Evolutionary conservation across 1,140 invertebrate species (phyloP).

Genomic region (Papilio xuthus): DNA sequence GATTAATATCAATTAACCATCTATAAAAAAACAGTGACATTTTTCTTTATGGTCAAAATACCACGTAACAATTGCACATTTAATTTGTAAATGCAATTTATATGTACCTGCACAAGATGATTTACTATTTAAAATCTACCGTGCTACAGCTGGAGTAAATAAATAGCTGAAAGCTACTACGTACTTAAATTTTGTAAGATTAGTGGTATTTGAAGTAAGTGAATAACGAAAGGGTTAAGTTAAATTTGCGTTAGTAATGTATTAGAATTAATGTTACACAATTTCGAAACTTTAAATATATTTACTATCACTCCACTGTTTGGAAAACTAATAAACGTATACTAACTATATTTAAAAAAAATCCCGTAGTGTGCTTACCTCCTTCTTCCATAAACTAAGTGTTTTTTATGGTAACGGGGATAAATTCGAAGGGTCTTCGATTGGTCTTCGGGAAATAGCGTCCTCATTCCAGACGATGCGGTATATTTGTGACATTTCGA

Average conservation of each 20-base stretch:
- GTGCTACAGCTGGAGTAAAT: constrained; percentile 59
- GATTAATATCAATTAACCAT: too few relatives aligned
- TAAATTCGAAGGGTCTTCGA: not conserved
- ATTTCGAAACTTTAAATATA: too few relatives aligned
- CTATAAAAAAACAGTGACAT: too few relatives aligned
- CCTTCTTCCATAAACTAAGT: not conserved
- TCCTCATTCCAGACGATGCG: not conserved
- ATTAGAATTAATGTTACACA: not conserved
- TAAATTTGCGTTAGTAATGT: not conserved
- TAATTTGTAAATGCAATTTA: not conserved
- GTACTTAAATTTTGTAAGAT: constrained; percentile 49
- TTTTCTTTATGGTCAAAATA: too few relatives aligned
- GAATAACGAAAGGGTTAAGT: constrained; percentile 46
- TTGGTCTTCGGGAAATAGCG: not conserved
- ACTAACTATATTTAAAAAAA: too few relatives aligned
- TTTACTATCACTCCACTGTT: too few relatives aligned
- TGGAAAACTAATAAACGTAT: too few relatives aligned
- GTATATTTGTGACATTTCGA: not conserved
- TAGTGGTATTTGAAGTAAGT: constrained; percentile 67
- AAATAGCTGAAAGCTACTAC: constrained; percentile 51
- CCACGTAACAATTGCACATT: too few relatives aligned
- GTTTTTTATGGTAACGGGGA: not conserved
- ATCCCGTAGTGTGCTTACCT: too few relatives aligned
- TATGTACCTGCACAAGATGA: constrained; percentile 31
- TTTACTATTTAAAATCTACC: constrained; percentile 62